These are phyloP conservation scores for Cataglyphis hispanica DNA, from an alignment of 1,140 invertebrate species.

Conservation along the genomic window DNA sequence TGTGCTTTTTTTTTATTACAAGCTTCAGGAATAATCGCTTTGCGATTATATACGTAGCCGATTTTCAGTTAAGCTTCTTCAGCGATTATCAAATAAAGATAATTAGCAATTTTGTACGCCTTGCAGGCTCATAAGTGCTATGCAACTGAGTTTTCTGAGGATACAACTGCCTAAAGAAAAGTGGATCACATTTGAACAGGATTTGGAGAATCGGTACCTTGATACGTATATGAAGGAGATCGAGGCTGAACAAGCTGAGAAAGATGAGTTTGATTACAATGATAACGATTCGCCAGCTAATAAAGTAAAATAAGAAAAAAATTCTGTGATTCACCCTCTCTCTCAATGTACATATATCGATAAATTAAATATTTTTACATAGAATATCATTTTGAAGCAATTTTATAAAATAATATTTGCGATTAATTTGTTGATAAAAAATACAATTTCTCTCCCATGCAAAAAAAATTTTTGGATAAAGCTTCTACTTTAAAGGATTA, in stretches of 20 bases:
- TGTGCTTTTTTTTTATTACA: slow-evolving; percentile 5
- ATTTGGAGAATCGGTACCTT: slow-evolving; percentile 68
- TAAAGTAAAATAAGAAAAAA: slow-evolving; percentile 29
- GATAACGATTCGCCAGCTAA: slow-evolving; percentile 27
- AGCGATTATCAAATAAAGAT: slow-evolving; percentile 11
- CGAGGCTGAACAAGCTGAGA: slow-evolving; percentile 57
- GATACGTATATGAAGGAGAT: slow-evolving; percentile 56
- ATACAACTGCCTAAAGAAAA: slow-evolving; percentile 65
- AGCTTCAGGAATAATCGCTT: neutral
- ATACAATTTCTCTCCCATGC: neutral
- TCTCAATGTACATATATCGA: neutral
- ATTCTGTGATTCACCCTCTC: neutral
- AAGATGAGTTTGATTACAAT: slow-evolving; percentile 66
- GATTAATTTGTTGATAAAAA: neutral
- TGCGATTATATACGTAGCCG: neutral
- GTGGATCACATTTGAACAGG: slow-evolving; percentile 73
- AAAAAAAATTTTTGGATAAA: neutral
- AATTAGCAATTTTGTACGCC: slow-evolving; percentile 11
- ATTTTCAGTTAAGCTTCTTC: slow-evolving; percentile 31
- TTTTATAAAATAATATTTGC: neutral
- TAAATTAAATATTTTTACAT: neutral
- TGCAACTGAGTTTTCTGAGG: slow-evolving; percentile 61
- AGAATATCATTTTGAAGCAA: neutral
- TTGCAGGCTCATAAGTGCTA: slow-evolving; percentile 65
- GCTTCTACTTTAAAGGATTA: neutral